Evolutionary conservation across 1,140 invertebrate genomes (phyloP).

Genomic region (Camponotus vicinus): DNA sequence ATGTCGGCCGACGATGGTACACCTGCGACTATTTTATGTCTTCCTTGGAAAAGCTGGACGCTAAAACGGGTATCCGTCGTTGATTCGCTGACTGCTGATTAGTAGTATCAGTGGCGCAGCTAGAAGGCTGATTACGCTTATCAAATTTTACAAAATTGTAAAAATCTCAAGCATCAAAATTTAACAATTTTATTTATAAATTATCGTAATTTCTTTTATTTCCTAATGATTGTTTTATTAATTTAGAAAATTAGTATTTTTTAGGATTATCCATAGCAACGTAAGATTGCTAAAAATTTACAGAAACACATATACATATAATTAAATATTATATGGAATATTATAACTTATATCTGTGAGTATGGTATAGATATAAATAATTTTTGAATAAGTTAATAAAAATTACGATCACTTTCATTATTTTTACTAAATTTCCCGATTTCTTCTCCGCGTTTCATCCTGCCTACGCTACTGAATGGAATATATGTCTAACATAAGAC

Average conservation of each 20-base stretch:
- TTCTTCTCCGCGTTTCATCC: neutral
- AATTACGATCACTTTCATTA: neutral
- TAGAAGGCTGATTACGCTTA: neutral
- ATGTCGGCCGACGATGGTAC: conserved; percentile 70
- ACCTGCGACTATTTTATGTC: conserved; percentile 78
- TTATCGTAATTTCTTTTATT: neutral
- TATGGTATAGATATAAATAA: neutral
- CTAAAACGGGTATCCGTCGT: conserved; percentile 59
- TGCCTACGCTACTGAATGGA: conserved; percentile 50
- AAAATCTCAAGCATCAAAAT: neutral
- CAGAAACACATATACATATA: neutral
- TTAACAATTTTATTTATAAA: neutral
- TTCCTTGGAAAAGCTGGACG: conserved; percentile 70
- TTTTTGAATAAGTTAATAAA: no score
- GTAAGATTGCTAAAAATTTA: neutral
- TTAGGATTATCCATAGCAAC: neutral
- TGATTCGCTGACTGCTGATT: conserved; percentile 76
- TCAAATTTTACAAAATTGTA: neutral
- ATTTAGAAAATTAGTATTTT: neutral
- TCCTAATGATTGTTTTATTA: neutral
- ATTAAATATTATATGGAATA: no score
- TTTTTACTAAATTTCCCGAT: neutral
- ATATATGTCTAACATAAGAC: conserved; percentile 37
- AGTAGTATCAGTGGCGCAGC: conserved; percentile 59
- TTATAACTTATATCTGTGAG: no score